A percentile compares a stretch with the other conserved stretches of the same genome.
Conservation (phyloP, 2,888 invertebrate species). For the Graphium colonna region DNA sequence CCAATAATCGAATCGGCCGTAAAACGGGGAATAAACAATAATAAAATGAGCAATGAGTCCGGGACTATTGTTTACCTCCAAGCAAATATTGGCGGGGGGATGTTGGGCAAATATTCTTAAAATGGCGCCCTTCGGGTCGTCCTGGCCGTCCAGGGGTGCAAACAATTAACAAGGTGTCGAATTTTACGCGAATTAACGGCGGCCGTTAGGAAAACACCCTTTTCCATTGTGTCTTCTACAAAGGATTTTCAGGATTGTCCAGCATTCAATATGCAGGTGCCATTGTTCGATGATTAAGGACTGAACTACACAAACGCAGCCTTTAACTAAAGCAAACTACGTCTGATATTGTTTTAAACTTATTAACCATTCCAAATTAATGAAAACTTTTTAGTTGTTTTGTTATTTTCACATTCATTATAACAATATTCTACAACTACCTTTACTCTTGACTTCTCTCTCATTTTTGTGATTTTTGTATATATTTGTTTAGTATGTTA, state of each 20-base stretch:
- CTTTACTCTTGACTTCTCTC: no score
- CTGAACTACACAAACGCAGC: constrained; percentile 46
- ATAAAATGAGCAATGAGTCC: constrained; percentile 80
- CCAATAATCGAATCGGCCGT: constrained; percentile 78
- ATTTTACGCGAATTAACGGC: constrained; percentile 79
- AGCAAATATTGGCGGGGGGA: constrained; percentile 73
- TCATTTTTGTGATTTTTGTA: no score
- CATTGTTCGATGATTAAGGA: constrained; percentile 67
- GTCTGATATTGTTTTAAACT: no score
- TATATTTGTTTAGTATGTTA: no score
- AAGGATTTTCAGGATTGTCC: constrained; percentile 76
- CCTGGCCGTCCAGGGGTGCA: constrained; percentile 73
- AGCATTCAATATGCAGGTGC: constrained; percentile 75
- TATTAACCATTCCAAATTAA: no score
- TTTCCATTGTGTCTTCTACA: constrained; percentile 75
- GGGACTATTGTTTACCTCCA: constrained; percentile 79
- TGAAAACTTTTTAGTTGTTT: no score
- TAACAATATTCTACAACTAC: no score
- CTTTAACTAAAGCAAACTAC: constrained; percentile 2
- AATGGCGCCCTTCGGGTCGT: constrained; percentile 63
- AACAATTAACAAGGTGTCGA: constrained; percentile 81
- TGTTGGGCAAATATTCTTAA: constrained; percentile 77
- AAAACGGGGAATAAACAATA: constrained; percentile 77
- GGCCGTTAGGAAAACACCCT: constrained; percentile 76
- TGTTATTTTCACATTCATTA: no score